These are phyloP conservation scores for Netelia melanura DNA, from an alignment of 2,888 invertebrate species.

Conservation along the genomic window DNA sequence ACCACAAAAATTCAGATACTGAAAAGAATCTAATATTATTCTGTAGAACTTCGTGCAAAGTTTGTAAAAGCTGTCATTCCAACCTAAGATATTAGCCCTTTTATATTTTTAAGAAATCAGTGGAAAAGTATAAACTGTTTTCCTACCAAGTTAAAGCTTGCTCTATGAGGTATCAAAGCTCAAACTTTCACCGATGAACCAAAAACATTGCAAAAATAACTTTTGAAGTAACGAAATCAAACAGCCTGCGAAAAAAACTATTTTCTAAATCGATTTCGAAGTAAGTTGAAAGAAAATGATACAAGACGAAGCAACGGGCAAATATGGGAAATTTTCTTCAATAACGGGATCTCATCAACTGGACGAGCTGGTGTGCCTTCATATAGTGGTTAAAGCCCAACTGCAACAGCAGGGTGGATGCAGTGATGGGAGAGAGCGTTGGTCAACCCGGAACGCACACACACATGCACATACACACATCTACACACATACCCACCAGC, in stretches of 20 bases:
- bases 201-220: too few relatives aligned
- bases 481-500: constrained; percentile 2
- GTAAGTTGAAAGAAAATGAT: neutral
- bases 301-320: neutral
- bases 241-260: neutral
- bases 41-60: too few relatives aligned
- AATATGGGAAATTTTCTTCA: constrained; percentile 10
- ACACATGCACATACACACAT: constrained; percentile 17
- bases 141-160: too few relatives aligned
- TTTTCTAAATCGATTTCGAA: neutral
- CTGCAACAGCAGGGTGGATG: constrained; percentile 21
- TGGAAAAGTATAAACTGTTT: too few relatives aligned
- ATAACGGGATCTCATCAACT: neutral
- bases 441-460: constrained; percentile 58
- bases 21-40: too few relatives aligned
- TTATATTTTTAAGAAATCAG: too few relatives aligned
- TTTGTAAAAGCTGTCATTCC: too few relatives aligned
- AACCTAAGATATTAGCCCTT: too few relatives aligned
- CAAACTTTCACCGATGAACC: too few relatives aligned
- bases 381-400: constrained; percentile 2
- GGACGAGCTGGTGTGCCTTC: neutral
- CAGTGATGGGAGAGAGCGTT: constrained; percentile 26
- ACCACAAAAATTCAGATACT: too few relatives aligned
- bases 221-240: too few relatives aligned
- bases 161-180: too few relatives aligned